Conservation (phyloP, 2,797 vertebrate species). For the Alca torda region DNA sequence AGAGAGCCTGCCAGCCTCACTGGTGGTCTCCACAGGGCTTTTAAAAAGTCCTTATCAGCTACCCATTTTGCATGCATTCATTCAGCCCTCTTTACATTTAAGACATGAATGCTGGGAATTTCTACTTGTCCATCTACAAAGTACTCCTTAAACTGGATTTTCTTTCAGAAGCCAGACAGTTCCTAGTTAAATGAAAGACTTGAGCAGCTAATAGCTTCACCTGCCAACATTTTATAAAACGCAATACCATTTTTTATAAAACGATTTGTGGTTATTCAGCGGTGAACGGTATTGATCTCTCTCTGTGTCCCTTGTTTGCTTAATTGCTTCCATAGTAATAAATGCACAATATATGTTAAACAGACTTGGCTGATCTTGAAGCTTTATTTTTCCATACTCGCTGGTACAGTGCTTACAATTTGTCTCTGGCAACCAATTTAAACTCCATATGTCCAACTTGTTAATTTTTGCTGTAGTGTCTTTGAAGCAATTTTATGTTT, state of each 20-base stretch:
- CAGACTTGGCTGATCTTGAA: background rate
- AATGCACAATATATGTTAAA: slow-evolving; percentile 41
- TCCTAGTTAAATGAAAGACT: background rate
- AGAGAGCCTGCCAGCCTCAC: background rate
- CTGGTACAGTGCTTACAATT: background rate
- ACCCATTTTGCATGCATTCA: accelerated
- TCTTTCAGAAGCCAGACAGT: background rate
- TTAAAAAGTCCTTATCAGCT: background rate
- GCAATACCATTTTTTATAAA: slow-evolving; percentile 20
- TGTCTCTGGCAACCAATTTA: background rate
- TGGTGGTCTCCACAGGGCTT: background rate
- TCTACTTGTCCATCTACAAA: background rate
- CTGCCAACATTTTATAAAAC: slow-evolving; percentile 2
- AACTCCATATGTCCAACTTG: background rate
- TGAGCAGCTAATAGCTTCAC: slow-evolving; percentile 25
- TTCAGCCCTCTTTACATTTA: background rate
- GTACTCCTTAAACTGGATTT: background rate
- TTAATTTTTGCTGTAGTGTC: background rate
- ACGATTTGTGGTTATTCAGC: slow-evolving; percentile 58
- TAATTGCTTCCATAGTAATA: slow-evolving; percentile 7
- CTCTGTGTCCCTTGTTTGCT: slow-evolving; percentile 33
- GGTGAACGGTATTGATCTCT: slow-evolving; percentile 57
- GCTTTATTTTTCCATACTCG: background rate
- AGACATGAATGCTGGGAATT: background rate
- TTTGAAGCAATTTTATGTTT: background rate